Base-by-base conservation (phyloP, 2,888 invertebrate genomes). In the Acrocera orbiculus region DNA sequence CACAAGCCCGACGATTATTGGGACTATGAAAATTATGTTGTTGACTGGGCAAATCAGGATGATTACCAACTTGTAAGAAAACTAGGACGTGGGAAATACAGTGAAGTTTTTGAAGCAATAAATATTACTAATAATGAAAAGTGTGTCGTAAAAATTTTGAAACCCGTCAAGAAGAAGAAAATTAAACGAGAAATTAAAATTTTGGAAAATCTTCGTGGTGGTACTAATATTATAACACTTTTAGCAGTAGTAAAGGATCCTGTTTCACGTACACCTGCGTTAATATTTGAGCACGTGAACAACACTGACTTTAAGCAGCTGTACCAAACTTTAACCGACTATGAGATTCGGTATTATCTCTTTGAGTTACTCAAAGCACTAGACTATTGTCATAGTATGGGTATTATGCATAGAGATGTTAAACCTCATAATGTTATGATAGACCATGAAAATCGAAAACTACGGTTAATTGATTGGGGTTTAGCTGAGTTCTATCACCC, bases 161-260 rank as follows among this genome's bases (percentile, higher is more conserved):
- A 96, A 85, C 98, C 98, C 54, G 98, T 98, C 37, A 99, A 98
- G 73, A 99, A 98, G 86, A 99, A 98, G 86, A 99, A 99, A 75
- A 98, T 98, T 50, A 98, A 98, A 76, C 73, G 98, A 62, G 98
- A 98, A 72, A 99, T 98, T 56, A 98, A 98, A 71, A 99, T 98
- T 65, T 73, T 98, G 71, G 96, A 98, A 70, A 98, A 99, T 68
- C 74, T 98, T 59, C 76, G 93, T 59, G 95, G 95, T 51, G 98
- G 98, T 63, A 95, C 93, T 67, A 98, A 98, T 69, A 90, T 99
- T 58, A 99, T 98, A 58, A 85, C 89, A 44, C 73, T 98, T 61
- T 78, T 93, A 66, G 93, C 93, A 54, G 95, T 98, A 56, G 98
- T 98, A 44, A 99, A 98, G 70, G 98, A 98, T 70, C 90, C 90